Evolutionary conservation across 2,888 invertebrate genomes (phyloP), one percentile per base, ranked within the genome.

Genomic region (Melikaiella ostensackeni): DNA sequence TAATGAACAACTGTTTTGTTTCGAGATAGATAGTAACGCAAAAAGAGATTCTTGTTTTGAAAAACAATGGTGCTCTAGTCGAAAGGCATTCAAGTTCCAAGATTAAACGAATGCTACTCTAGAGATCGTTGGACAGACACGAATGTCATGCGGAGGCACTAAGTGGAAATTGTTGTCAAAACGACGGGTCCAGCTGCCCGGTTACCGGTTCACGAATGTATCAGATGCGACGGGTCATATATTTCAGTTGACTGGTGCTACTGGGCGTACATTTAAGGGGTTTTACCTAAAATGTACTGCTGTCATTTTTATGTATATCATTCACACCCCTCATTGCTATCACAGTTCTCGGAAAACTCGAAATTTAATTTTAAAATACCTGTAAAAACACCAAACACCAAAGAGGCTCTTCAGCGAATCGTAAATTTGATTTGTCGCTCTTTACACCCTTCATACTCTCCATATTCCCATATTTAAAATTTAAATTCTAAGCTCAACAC

Each of bases 131-230:
- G 77, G 81, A 81, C 82, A 80, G 79, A 77, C 80, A 78, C 46
- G 80, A 80, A 79, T 86, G 87, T 88, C 89, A 86, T 87, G 87
- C 85, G 82, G 84, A 87, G 87, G 85, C 89, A 88, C 89, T 91
- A 91, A 91, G 90, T 91, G 90, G 90, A 90, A 91, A 91, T 90
- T 90, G 90, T 89, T 91, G 90, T 91, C 90, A 89, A 91, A 90
- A 90, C 86, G 86, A 87, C 85, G 83, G 88, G 85, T 81, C 84
- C 85, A 84, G 81, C 81, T 84, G 86, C 82, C 83, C 80, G 81
- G 79, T 81, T 85, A 85, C 87, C 85, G 87, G 82, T 85, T 83
- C 81, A 70, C 84, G 83, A 82, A 79, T 82, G 82, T 86, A 83
- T 84, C 85, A 81, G 86, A 78, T 85, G 84, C 86, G 85, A 81